Evolutionary conservation across 2,797 vertebrate species (phyloP).

Genomic region (Sebastes alutus): DNA sequence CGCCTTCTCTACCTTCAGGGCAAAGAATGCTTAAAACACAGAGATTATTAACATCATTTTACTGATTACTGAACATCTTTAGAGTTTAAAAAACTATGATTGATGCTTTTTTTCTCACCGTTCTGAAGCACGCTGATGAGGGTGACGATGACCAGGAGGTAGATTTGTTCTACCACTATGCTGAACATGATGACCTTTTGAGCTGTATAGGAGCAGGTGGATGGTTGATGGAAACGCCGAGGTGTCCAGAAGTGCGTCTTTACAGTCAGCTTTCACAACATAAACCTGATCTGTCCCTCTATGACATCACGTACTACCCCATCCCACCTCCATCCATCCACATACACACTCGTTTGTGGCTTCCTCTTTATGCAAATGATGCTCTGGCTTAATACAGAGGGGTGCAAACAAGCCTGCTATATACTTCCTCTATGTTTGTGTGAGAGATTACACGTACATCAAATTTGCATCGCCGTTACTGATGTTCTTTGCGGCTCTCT

Average conservation of each 20-base stretch:
- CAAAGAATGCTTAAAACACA: conserved; percentile 87
- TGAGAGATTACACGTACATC: background rate
- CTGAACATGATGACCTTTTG: conserved; percentile 80
- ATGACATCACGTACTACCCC: background rate
- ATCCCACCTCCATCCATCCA: conserved; percentile 12
- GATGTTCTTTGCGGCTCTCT: background rate
- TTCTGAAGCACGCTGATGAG: conserved; percentile 94
- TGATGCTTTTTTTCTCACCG: conserved; percentile 78
- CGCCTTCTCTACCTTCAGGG: conserved; percentile 91
- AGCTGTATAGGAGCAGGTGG: background rate
- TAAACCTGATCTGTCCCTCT: background rate
- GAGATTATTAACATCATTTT: background rate
- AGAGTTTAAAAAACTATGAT: background rate
- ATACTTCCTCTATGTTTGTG: conserved; percentile 35
- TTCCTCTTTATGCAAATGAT: conserved; percentile 71
- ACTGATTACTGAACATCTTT: background rate
- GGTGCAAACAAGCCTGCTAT: background rate
- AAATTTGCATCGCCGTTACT: background rate
- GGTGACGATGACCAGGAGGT: conserved; percentile 89
- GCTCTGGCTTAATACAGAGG: conserved; percentile 19
- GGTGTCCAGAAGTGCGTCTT: background rate
- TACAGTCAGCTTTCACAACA: background rate
- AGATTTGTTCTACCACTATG: conserved; percentile 84
- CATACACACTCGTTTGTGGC: conserved; percentile 1
- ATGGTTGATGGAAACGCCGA: conserved; percentile 6